These are phyloP conservation scores for Sminthopsis crassicaudata DNA, from an alignment of 2,113 vertebrate genomes.

Conservation along the genomic window DNA sequence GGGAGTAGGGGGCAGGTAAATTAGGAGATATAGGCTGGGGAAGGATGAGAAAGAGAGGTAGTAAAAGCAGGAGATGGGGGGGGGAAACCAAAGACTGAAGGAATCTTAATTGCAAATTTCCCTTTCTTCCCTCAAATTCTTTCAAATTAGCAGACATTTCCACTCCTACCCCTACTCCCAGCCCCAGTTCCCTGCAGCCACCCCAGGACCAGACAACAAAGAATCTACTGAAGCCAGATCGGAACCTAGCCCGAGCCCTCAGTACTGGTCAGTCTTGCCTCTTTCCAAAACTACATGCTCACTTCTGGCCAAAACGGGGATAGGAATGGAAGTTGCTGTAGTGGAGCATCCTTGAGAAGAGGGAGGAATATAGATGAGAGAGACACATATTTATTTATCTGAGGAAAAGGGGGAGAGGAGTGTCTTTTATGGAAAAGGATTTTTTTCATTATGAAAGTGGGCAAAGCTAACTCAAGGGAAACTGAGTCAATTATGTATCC, in stretches of 20 bases:
- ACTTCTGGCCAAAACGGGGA: neutral
- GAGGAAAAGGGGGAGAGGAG: neutral
- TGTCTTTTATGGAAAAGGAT: neutral
- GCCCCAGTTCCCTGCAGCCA: slow-evolving; percentile 86
- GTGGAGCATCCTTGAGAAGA: slow-evolving; percentile 10
- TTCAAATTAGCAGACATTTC: slow-evolving; percentile 67
- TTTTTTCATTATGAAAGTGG: neutral
- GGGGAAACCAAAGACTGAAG: neutral
- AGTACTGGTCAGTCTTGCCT: slow-evolving; percentile 73
- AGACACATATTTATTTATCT: too few species aligned
- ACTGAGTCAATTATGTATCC: slow-evolving; percentile 61
- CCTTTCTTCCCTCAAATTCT: neutral
- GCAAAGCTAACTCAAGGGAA: slow-evolving; percentile 52
- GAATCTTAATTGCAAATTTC: neutral
- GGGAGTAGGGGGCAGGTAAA: neutral
- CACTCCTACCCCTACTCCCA: slow-evolving; percentile 75
- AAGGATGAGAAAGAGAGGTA: neutral
- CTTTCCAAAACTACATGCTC: neutral
- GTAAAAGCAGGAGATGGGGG: neutral
- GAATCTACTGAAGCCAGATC: slow-evolving; percentile 84
- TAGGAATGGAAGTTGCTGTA: neutral
- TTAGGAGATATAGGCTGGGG: neutral
- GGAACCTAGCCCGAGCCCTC: slow-evolving; percentile 83
- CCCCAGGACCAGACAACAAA: slow-evolving; percentile 88
- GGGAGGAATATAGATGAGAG: too few species aligned